Percentiles rank a stretch among this genome's conserved stretches.
Conservation (phyloP, 2,888 invertebrate genomes). For the Alsophila aescularia region DNA sequence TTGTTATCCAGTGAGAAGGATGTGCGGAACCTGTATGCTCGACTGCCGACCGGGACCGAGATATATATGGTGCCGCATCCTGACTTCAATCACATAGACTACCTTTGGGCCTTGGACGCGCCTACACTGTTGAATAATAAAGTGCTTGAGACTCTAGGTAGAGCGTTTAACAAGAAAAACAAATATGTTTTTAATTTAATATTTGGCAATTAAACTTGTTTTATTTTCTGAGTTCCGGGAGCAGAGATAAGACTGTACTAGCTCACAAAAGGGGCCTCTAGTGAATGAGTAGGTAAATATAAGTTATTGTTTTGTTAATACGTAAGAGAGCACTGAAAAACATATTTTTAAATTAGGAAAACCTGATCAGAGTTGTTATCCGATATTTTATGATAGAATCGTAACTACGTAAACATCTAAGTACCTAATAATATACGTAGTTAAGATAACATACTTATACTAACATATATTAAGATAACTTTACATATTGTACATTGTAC, state of each 20-base stretch:
- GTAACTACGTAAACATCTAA: too few relatives aligned
- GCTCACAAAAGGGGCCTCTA: slow-evolving; percentile 9
- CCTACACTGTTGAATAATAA: slow-evolving; percentile 83
- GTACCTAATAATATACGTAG: too few relatives aligned
- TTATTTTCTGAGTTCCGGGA: slow-evolving; percentile 1
- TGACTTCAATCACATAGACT: slow-evolving; percentile 90
- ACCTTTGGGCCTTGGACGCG: slow-evolving; percentile 87
- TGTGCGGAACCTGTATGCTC: slow-evolving; percentile 75
- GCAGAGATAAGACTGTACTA: slow-evolving; percentile 25
- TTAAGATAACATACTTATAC: too few relatives aligned
- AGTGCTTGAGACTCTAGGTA: slow-evolving; percentile 61
- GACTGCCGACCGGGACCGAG: slow-evolving; percentile 76
- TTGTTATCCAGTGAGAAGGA: slow-evolving; percentile 88
- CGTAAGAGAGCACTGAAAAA: too few relatives aligned
- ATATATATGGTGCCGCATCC: slow-evolving; percentile 83
- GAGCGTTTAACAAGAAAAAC: slow-evolving; percentile 19
- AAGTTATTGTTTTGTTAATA: too few relatives aligned
- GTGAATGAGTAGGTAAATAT: background rate
- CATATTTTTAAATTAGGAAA: too few relatives aligned
- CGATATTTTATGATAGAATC: too few relatives aligned
- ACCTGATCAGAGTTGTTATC: too few relatives aligned
- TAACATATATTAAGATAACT: too few relatives aligned
- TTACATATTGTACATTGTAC: too few relatives aligned
- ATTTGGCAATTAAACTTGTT: slow-evolving; percentile 20
- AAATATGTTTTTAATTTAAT: slow-evolving; percentile 5